Conservation (phyloP, 2,797 vertebrate species). For the Sarcophilus harrisii region DNA sequence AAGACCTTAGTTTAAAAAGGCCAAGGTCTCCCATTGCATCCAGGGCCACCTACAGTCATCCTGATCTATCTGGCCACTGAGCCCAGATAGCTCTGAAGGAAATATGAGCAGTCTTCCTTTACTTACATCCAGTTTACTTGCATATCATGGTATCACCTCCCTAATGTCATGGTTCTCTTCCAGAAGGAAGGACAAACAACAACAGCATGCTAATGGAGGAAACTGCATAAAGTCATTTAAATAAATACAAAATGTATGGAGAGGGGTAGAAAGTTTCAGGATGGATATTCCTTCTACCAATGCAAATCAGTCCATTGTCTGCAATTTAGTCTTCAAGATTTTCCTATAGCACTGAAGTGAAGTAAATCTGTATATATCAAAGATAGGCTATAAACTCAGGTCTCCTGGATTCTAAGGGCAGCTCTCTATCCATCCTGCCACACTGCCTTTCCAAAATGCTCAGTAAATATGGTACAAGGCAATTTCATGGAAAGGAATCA, state of each 20-base stretch:
- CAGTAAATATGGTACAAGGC: background rate
- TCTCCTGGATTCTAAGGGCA: background rate
- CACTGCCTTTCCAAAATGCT: background rate
- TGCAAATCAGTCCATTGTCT: background rate
- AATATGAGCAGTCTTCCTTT: too few species aligned
- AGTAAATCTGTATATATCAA: background rate
- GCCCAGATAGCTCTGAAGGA: too few species aligned
- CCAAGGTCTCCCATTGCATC: too few species aligned
- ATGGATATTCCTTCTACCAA: background rate
- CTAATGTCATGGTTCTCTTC: too few species aligned
- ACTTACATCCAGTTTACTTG: too few species aligned
- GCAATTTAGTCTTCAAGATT: background rate
- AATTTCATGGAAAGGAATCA: background rate
- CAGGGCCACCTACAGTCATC: too few species aligned
- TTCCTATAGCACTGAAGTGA: background rate
- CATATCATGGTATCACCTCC: too few species aligned
- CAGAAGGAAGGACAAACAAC: too few species aligned
- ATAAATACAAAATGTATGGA: background rate
- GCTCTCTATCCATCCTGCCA: background rate
- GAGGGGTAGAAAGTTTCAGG: background rate
- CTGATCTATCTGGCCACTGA: too few species aligned
- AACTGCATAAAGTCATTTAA: background rate
- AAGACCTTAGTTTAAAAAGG: too few species aligned
- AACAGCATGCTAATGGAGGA: background rate
- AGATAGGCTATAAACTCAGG: background rate